Evolutionary conservation across 2,113 vertebrate species (phyloP).

Genomic region (Suricata suricatta): DNA sequence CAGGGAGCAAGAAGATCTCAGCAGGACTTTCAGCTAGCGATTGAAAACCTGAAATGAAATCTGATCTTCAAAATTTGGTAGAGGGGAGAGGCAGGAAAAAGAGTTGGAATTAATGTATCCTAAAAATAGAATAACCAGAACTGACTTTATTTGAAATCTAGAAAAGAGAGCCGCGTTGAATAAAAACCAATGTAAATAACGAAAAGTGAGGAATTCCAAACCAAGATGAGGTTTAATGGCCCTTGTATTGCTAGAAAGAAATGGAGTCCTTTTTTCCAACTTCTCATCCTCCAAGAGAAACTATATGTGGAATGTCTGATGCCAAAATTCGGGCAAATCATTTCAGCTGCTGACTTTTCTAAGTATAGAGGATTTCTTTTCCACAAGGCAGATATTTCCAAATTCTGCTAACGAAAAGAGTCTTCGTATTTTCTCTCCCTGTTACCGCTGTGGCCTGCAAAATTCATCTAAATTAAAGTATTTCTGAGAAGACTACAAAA

Average conservation of each 20-base stretch:
- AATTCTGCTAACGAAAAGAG: not conserved
- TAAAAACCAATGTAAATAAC: conserved; percentile 19
- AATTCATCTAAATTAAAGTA: not conserved
- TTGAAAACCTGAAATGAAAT: not conserved
- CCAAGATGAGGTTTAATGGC: not conserved
- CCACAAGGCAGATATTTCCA: not conserved
- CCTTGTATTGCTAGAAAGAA: not conserved
- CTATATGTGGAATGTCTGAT: not conserved
- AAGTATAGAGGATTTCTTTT: not conserved
- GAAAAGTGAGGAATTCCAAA: conserved; percentile 1
- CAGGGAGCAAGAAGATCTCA: not conserved
- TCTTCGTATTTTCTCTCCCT: not conserved
- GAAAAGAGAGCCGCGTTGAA: conserved; percentile 27
- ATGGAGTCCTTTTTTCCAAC: not conserved
- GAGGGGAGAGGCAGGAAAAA: not conserved
- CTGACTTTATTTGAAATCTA: not conserved
- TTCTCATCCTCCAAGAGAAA: conserved; percentile 6
- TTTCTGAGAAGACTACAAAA: not conserved
- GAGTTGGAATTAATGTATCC: not conserved
- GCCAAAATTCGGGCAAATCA: not conserved
- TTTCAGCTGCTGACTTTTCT: not conserved
- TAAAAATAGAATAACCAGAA: conserved; percentile 45
- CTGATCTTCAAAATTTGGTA: not conserved
- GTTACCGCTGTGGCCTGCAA: not conserved
- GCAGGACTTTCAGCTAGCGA: not conserved